A percentile compares a stretch with the other conserved stretches of the same genome.
phyloP scores from a whole-genome alignment of 2,113 vertebrate genomes.

The Canis aureus region DNA sequence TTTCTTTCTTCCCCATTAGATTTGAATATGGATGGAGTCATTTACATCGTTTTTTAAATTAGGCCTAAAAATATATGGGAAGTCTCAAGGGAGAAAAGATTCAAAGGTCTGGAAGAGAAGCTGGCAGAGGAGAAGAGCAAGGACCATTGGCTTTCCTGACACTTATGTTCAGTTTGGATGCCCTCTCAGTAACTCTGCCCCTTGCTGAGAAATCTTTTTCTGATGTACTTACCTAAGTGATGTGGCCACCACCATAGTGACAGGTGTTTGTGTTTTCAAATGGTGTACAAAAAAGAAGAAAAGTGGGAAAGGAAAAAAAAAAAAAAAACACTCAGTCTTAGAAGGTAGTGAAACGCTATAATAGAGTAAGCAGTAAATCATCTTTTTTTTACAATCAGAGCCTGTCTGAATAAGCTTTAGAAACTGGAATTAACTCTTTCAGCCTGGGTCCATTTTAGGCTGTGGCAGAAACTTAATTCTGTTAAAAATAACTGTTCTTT shows the following conservation, averaged over 20 bases:
- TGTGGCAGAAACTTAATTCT: not conserved
- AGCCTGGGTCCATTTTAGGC: too few species aligned
- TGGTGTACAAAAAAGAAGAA: not conserved
- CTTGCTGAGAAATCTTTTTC: not conserved
- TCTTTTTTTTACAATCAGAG: not conserved
- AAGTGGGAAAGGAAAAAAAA: not conserved
- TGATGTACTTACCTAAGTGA: not conserved
- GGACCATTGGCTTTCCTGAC: fast-evolving
- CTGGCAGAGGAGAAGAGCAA: not conserved
- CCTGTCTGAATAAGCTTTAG: not conserved
- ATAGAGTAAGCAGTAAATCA: not conserved
- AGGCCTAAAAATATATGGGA: not conserved
- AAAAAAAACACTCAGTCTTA: not conserved
- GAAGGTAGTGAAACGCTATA: not conserved
- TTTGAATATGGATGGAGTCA: conserved; percentile 36
- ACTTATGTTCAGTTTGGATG: fast-evolving
- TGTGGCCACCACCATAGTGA: not conserved
- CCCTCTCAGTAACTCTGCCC: not conserved
- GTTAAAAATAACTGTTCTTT: not conserved
- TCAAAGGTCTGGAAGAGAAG: not conserved
- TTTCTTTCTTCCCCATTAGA: conserved; percentile 61
- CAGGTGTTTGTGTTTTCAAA: not conserved
- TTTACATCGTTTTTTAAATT: conserved; percentile 60
- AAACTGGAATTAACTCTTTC: not conserved
- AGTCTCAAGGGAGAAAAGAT: conserved; percentile 40